These are phyloP conservation scores for Fistularia tabacaria DNA, from an alignment of 2,797 vertebrate species.

Conservation along the genomic window DNA sequence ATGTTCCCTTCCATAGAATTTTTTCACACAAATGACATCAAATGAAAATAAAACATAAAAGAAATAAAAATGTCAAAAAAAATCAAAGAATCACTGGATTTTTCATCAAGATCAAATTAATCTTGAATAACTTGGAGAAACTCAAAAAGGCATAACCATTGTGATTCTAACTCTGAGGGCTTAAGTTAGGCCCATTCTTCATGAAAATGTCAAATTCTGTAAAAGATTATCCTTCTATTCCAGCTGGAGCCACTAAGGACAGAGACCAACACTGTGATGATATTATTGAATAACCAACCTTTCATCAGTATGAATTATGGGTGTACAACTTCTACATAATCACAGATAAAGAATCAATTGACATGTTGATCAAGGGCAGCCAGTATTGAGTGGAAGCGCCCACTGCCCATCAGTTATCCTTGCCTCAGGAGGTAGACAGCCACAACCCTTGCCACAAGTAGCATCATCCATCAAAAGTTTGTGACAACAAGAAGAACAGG, in stretches of 20 bases:
- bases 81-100: too few species aligned
- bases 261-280: conserved; percentile 6
- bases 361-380: conserved; percentile 68
- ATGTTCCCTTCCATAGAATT: too few species aligned
- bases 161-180: too few species aligned
- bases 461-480: conserved; percentile 72
- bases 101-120: too few species aligned
- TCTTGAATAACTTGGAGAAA: too few species aligned
- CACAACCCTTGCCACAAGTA: conserved; percentile 43
- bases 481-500: conserved; percentile 36
- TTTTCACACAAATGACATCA: too few species aligned
- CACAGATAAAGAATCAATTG: conserved; percentile 66
- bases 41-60: too few species aligned
- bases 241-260: conserved; percentile 5
- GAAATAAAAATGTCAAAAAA: too few species aligned
- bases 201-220: too few species aligned
- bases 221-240: conserved; percentile 3
- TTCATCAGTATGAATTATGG: conserved; percentile 64
- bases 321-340: conserved; percentile 67
- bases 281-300: conserved; percentile 35
- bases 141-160: too few species aligned
- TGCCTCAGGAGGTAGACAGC: conserved; percentile 56
- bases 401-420: conserved; percentile 64
- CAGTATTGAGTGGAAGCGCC: conserved; percentile 60
- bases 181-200: too few species aligned